A percentile compares a stretch with the other conserved stretches of the same genome.
Conservation (phyloP, 2,113 vertebrate genomes). For the Halichoeres trimaculatus region DNA sequence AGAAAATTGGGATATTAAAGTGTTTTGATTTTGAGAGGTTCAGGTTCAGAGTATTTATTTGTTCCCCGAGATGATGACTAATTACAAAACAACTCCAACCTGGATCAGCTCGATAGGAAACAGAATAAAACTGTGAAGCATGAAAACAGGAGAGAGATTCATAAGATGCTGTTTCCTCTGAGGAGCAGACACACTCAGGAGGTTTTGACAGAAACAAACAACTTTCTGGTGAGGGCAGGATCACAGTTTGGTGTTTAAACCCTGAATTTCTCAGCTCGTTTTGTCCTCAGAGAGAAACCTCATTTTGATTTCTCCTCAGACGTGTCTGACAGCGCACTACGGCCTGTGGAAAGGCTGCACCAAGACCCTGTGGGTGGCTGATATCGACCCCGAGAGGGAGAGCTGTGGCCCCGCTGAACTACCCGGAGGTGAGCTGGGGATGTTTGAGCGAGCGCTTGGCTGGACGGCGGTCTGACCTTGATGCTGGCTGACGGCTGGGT, state of each 20-base stretch:
- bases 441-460: neutral
- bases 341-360: constrained; percentile 91
- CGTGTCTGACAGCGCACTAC: constrained; percentile 86
- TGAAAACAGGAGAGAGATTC: too few species aligned
- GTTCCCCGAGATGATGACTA: too few species aligned
- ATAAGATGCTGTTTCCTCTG: too few species aligned
- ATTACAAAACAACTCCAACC: too few species aligned
- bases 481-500: constrained; percentile 13
- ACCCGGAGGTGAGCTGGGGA: constrained; percentile 84
- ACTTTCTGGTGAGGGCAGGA: neutral
- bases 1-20: too few species aligned
- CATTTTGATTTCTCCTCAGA: constrained; percentile 48
- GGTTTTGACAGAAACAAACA: neutral
- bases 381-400: constrained; percentile 83
- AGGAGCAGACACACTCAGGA: too few species aligned
- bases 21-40: too few species aligned
- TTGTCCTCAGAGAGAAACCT: too few species aligned
- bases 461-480: constrained; percentile 11
- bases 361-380: constrained; percentile 87
- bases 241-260: neutral
- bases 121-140: too few species aligned
- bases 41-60: too few species aligned
- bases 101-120: too few species aligned
- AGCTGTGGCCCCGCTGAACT: constrained; percentile 89
- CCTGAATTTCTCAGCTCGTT: neutral